Conservation (phyloP, 2,797 vertebrate species). For the Acanthurus leucopareius region DNA sequence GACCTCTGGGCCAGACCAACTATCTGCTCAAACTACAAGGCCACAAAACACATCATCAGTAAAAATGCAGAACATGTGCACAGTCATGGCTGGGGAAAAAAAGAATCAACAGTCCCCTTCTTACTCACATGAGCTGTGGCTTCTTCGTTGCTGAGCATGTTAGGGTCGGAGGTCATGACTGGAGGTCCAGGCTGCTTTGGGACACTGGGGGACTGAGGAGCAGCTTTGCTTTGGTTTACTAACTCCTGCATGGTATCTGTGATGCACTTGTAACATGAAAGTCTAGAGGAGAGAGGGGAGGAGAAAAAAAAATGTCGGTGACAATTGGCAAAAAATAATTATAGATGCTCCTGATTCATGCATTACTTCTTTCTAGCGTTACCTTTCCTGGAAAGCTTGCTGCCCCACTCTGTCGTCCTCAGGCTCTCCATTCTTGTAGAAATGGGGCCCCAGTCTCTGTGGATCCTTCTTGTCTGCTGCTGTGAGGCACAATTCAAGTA, state of each 20-base stretch:
- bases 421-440: constrained; percentile 97
- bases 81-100: not conserved
- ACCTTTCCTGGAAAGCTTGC: constrained; percentile 97
- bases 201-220: constrained; percentile 97
- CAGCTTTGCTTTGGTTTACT: constrained; percentile 98
- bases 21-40: constrained; percentile 94
- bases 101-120: not conserved
- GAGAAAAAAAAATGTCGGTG: not conserved
- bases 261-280: constrained; percentile 96
- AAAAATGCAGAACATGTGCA: constrained; percentile 19
- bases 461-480: constrained; percentile 98
- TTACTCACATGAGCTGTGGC: constrained; percentile 94
- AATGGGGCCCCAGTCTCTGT: constrained; percentile 96
- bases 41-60: constrained; percentile 24
- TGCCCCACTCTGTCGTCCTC: constrained; percentile 93
- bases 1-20: constrained; percentile 94
- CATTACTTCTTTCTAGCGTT: not conserved
- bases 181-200: constrained; percentile 98
- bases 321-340: not conserved
- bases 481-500: constrained; percentile 94
- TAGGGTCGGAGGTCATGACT: constrained; percentile 95
- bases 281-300: constrained; percentile 76
- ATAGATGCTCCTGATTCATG: rapidly evolving
- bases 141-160: constrained; percentile 99
- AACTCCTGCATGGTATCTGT: constrained; percentile 98